A percentile compares a stretch with the other conserved stretches of the same genome.
Conservation (phyloP, 1,140 invertebrate species). For the Drosophila malerkotliana region DNA sequence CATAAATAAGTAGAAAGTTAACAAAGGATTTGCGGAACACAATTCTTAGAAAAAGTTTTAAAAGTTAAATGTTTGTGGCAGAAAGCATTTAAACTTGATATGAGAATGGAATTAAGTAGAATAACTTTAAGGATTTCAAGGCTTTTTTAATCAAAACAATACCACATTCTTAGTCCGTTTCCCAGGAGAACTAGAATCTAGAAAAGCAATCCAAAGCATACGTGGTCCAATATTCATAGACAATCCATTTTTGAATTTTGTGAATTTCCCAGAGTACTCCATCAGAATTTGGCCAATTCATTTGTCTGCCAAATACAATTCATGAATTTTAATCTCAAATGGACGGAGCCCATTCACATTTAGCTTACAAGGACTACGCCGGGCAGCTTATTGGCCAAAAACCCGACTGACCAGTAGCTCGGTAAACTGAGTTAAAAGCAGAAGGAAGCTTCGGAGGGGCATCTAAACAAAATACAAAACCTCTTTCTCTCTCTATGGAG, state of each 20-base stretch:
- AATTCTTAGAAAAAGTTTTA: background rate
- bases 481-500: background rate
- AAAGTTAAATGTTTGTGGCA: background rate
- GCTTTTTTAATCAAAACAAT: background rate
- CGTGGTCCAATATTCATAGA: background rate
- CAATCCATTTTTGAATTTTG: background rate
- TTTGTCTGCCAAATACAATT: slow-evolving; percentile 48
- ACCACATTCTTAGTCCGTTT: background rate
- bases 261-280: slow-evolving; percentile 21
- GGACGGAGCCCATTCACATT: slow-evolving; percentile 26
- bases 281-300: slow-evolving; percentile 27
- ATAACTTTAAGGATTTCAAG: background rate
- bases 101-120: background rate
- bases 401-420: slow-evolving; percentile 25
- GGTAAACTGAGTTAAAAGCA: slow-evolving; percentile 45
- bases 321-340: slow-evolving; percentile 65
- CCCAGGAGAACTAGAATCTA: background rate
- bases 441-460: background rate
- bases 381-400: slow-evolving; percentile 61
- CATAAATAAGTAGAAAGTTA: slow-evolving; percentile 14
- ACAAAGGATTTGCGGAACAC: background rate
- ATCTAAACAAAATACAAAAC: slow-evolving; percentile 4
- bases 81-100: background rate
- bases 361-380: slow-evolving; percentile 10
- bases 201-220: background rate